A percentile compares a stretch with the other conserved stretches of the same genome.
phyloP scores from a whole-genome alignment of 2,113 vertebrate species.

The Accipiter cooperii region DNA sequence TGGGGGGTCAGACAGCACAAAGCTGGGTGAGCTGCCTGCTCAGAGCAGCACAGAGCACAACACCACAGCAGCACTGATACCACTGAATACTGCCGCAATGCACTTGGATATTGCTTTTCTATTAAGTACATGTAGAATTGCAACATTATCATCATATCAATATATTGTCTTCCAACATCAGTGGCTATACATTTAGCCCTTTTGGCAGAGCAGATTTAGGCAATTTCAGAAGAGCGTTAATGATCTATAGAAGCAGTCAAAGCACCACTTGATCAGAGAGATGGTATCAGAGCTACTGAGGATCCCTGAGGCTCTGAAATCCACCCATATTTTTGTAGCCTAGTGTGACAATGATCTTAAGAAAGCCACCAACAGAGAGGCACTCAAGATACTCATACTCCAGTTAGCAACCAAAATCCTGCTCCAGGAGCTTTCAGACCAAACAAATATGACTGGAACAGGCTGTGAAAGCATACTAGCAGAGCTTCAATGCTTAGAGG shows the following conservation, averaged over 20 bases:
- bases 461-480: background rate
- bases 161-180: fast-evolving
- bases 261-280: background rate
- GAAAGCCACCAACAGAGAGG: background rate
- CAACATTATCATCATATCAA: background rate
- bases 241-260: background rate
- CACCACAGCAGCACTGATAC: background rate
- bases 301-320: background rate
- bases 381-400: background rate
- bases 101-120: fast-evolving
- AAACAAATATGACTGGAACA: background rate
- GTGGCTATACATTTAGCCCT: too few species aligned
- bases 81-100: background rate
- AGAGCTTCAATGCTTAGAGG: background rate
- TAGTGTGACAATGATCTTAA: background rate
- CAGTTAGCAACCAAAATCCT: background rate
- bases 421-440: background rate
- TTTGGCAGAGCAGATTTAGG: background rate
- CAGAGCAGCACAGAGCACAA: background rate
- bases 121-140: background rate
- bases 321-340: background rate
- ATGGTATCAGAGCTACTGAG: background rate
- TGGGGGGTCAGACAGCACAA: background rate
- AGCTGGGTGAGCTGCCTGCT: background rate
- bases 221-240: background rate